Evolutionary conservation across 2,113 vertebrate genomes (phyloP), one percentile per base, ranked within the genome.

Genomic region (Spheniscus mendiculus): DNA sequence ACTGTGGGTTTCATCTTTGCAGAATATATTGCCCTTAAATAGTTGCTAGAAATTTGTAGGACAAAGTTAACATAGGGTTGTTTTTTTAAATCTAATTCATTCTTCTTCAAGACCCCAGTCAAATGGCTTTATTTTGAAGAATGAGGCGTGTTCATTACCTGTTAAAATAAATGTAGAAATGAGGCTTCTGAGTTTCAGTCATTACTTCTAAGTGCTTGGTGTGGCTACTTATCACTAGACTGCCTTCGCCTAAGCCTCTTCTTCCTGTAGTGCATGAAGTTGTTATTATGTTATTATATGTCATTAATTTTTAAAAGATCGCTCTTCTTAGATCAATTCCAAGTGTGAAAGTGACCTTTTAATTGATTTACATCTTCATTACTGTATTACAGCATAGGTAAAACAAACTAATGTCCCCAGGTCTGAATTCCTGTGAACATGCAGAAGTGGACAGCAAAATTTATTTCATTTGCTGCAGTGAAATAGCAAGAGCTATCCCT

Each of bases 21-120:
- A 52, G 26, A 71, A 15, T 44, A 58, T 4, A 15, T 53, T 70
- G 26, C 26, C 45, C 25, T 73, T 63, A 73, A 92, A 49, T 32
- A 36, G 16, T 61, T 62, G 17, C 45, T 71, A 44, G 74, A 87
- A 89, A 50, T 73, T 18, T 66, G 16, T 19, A 80, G 29, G 27
- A 73, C 16, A 45, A 87, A 61, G 9, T 58, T 65, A 87, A 38
- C 4, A 15, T 2, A n/a, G 22, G 9, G 2, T 0, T 1, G 4
- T 72, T 47, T 83, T 80, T 9, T 29, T 4, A 10, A 86, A 61
- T 20, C 3, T 52, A 32, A 67, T 67, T 83, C 1, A 5, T 71
- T 94, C 17, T 78, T 89, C 63, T 81, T 38, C 55, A 81, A 74
- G 59, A 49, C 36, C 14, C 12, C 38, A n/a, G 15, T 23, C 32